Evolutionary conservation across 2,888 invertebrate genomes (phyloP).

Genomic region (Fragum fragum): DNA sequence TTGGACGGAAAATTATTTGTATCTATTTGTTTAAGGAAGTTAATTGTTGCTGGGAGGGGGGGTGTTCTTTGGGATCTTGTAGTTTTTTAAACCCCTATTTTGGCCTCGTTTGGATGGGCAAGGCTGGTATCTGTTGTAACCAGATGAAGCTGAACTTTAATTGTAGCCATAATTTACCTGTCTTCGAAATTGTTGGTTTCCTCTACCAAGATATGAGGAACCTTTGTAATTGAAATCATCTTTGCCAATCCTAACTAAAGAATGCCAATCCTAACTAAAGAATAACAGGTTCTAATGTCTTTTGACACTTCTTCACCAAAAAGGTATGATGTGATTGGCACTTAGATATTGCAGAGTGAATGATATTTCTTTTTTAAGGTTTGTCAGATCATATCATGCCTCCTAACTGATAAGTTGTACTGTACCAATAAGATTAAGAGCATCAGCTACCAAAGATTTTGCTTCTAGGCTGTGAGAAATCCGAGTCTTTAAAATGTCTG

Average conservation of each 20-base stretch:
- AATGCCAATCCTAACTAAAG: no score
- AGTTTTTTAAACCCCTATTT: not conserved
- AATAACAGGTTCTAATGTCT: slow-evolving; percentile 28
- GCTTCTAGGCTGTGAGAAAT: no score
- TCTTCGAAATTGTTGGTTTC: not conserved
- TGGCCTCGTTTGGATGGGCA: not conserved
- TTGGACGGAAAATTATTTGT: no score
- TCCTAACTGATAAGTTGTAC: no score
- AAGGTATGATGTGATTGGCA: not conserved
- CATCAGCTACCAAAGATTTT: no score
- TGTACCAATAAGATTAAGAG: no score
- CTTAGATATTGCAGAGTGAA: no score
- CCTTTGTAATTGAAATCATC: not conserved
- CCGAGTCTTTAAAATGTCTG: no score
- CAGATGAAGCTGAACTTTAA: not conserved
- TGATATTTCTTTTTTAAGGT: no score
- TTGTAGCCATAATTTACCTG: not conserved
- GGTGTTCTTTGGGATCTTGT: not conserved
- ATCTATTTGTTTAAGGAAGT: not conserved
- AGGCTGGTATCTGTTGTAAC: slow-evolving; percentile 2
- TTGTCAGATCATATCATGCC: no score
- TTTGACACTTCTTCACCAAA: slow-evolving; percentile 29
- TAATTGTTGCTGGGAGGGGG: not conserved
- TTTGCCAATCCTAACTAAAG: no score
- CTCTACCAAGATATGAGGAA: not conserved